Evolutionary conservation across 2,888 invertebrate species (phyloP).

Genomic region (Eilema depressum): DNA sequence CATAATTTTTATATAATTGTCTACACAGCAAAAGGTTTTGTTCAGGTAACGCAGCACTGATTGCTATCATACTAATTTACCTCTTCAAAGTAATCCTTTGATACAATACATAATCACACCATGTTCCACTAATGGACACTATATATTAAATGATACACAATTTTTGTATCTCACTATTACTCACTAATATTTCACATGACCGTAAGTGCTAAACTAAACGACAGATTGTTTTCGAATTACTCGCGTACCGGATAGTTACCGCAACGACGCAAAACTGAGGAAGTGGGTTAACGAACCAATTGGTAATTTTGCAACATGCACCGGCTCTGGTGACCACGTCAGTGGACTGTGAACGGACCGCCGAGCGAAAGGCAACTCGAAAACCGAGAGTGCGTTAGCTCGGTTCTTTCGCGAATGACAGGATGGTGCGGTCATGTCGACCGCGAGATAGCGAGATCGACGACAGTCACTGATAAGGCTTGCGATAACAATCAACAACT

Average conservation of each 20-base stretch:
- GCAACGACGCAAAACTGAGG: conserved; percentile 62
- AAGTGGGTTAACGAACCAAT: conserved; percentile 80
- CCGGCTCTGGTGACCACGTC: conserved; percentile 66
- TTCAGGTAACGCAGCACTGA: conserved; percentile 45
- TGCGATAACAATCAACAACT: conserved; percentile 69
- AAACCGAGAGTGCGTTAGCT: conserved; percentile 81
- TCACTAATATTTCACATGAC: conserved; percentile 49
- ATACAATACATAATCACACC: conserved; percentile 36
- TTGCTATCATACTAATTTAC: conserved; percentile 50
- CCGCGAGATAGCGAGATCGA: conserved; percentile 81
- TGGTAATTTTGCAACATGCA: conserved; percentile 79
- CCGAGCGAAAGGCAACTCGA: conserved; percentile 79
- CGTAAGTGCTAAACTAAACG: conserved; percentile 41
- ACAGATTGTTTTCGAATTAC: conserved; percentile 67
- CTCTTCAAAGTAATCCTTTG: conserved; percentile 23
- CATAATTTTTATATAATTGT: conserved; percentile 64
- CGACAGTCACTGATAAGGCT: conserved; percentile 76
- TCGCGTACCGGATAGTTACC: conserved; percentile 64
- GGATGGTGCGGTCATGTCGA: conserved; percentile 72
- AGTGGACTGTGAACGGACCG: conserved; percentile 70
- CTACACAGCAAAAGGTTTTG: conserved; percentile 45
- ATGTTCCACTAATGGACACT: conserved; percentile 41
- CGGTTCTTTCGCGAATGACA: conserved; percentile 79
- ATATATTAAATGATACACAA: conserved; percentile 37
- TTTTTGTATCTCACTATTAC: conserved; percentile 36